phyloP scores from a whole-genome alignment of 2,888 invertebrate genomes.

The Sphecodes monilicornis region DNA sequence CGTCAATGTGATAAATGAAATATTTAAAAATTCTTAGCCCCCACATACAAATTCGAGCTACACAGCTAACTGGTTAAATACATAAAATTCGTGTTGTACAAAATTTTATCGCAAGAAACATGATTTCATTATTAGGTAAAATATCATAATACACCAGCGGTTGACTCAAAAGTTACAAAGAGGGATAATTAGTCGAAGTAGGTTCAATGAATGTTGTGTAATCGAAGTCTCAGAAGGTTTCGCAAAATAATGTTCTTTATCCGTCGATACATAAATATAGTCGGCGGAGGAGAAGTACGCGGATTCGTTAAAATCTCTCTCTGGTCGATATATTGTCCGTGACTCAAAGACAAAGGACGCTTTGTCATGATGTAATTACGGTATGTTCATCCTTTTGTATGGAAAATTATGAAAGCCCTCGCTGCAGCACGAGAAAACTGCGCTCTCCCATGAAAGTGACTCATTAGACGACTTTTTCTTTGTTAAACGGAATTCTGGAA shows the following conservation, averaged over 20 bases:
- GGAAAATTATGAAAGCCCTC: slow-evolving; percentile 40
- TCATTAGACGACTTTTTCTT: slow-evolving; percentile 58
- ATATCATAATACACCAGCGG: not conserved
- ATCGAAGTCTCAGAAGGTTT: not conserved
- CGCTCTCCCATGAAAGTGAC: slow-evolving; percentile 60
- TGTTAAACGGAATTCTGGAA: slow-evolving; percentile 33
- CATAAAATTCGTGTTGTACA: not conserved
- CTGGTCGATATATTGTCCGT: slow-evolving; percentile 32
- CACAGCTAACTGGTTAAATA: no score
- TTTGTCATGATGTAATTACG: slow-evolving; percentile 57
- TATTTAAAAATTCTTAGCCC: no score
- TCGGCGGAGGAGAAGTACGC: not conserved
- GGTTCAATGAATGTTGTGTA: not conserved
- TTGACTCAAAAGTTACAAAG: not conserved
- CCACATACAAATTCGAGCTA: no score
- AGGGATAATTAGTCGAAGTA: not conserved
- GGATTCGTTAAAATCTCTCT: slow-evolving; percentile 42
- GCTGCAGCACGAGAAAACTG: slow-evolving; percentile 39
- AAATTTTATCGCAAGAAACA: not conserved
- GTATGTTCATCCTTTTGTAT: slow-evolving; percentile 28
- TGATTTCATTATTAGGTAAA: not conserved
- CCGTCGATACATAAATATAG: slow-evolving; percentile 27
- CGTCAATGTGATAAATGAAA: no score
- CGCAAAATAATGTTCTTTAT: not conserved
- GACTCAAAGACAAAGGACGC: slow-evolving; percentile 43